Evolutionary conservation across 2,797 vertebrate genomes (phyloP).

Genomic region (Crenichthys baileyi): DNA sequence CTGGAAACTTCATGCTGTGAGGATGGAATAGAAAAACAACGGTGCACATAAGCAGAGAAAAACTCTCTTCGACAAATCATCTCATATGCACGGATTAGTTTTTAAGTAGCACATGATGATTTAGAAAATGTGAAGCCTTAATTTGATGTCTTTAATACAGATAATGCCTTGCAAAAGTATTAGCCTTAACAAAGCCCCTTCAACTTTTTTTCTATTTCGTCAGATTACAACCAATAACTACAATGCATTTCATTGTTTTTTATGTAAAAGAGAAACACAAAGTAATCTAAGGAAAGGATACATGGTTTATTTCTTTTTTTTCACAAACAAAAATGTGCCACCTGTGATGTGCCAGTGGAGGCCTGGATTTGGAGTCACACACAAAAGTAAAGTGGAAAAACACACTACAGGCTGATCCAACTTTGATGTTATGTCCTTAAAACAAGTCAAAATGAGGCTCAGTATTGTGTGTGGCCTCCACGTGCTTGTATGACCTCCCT

Average conservation of each 20-base stretch:
- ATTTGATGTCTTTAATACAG: neutral
- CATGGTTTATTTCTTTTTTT: neutral
- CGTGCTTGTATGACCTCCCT: too few species aligned
- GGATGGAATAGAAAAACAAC: constrained; percentile 75
- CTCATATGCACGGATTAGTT: constrained; percentile 20
- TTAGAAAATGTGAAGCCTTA: neutral
- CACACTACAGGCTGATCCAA: too few species aligned
- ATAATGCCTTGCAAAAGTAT: neutral
- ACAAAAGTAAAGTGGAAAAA: too few species aligned
- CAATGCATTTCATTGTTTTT: neutral
- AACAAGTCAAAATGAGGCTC: too few species aligned
- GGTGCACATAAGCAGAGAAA: constrained; percentile 45
- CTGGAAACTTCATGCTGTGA: constrained; percentile 72
- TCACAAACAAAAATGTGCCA: neutral
- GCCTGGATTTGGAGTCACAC: too few species aligned
- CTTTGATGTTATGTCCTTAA: too few species aligned
- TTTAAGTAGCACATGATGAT: constrained; percentile 21
- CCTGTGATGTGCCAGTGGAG: neutral
- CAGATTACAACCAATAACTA: neutral
- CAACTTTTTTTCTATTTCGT: neutral
- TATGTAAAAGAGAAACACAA: neutral
- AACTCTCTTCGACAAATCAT: constrained; percentile 44
- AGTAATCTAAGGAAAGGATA: neutral
- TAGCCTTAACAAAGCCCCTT: neutral
- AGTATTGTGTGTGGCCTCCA: too few species aligned